These are phyloP conservation scores for Salvelinus fontinalis DNA, from an alignment of 2,113 vertebrate species.

Conservation along the genomic window DNA sequence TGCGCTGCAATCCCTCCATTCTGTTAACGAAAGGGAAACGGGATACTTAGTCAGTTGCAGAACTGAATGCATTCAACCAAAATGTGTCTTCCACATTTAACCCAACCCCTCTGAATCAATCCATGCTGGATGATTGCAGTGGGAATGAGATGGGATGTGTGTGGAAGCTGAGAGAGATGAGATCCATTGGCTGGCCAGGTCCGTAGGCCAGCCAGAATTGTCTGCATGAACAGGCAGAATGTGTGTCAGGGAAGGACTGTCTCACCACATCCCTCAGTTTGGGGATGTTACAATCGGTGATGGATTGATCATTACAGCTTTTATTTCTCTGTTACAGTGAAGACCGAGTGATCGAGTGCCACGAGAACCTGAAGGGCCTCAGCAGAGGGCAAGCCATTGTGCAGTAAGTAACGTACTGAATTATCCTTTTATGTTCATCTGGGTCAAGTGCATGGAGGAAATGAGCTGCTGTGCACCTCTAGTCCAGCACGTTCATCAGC, in stretches of 20 bases:
- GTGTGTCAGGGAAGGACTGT: constrained; percentile 28
- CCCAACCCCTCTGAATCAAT: too few species aligned
- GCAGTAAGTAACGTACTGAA: constrained; percentile 81
- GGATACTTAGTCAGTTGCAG: too few species aligned
- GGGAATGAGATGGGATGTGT: constrained; percentile 18
- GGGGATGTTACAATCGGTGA: constrained; percentile 30
- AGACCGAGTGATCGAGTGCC: constrained; percentile 90
- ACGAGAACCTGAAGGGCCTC: constrained; percentile 87
- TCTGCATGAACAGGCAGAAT: constrained; percentile 63
- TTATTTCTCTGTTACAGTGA: constrained; percentile 79
- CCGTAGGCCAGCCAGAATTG: constrained; percentile 67
- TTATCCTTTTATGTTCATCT: neutral
- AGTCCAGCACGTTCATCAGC: neutral
- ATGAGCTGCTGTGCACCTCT: neutral
- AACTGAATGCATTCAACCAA: too few species aligned
- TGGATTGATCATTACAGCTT: constrained; percentile 50
- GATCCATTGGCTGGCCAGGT: constrained; percentile 46
- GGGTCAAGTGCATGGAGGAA: neutral
- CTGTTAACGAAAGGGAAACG: too few species aligned
- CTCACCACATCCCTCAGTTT: neutral
- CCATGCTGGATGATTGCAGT: too few species aligned
- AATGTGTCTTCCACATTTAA: too few species aligned
- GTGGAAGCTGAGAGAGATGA: constrained; percentile 47
- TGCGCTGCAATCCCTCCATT: too few species aligned
- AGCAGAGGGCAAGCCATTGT: constrained; percentile 95